Conservation (phyloP, 1,140 invertebrate genomes). For the Tetragonula clypearis region DNA sequence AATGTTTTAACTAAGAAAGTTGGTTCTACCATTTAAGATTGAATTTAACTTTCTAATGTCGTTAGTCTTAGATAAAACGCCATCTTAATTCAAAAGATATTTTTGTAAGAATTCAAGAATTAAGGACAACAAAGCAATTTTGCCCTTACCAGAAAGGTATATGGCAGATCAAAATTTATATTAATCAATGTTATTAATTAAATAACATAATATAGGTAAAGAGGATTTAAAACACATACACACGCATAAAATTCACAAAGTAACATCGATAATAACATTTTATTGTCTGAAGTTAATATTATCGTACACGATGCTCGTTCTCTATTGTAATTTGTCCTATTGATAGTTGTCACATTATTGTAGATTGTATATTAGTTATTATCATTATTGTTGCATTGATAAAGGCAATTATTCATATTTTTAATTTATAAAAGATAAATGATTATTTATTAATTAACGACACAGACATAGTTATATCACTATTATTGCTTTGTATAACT, state of each 20-base stretch:
- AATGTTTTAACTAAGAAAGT: neutral
- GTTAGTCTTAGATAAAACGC: neutral
- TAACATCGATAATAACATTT: conserved; percentile 69
- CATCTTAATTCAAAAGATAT: neutral
- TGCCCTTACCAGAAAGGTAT: neutral
- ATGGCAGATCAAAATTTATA: neutral
- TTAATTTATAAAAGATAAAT: conserved; percentile 70
- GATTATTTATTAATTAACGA: conserved; percentile 53
- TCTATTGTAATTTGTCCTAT: conserved; percentile 64
- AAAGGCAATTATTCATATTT: conserved; percentile 70
- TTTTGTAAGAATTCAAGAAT: neutral
- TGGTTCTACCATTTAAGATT: neutral
- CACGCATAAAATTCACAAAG: neutral
- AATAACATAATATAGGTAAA: neutral
- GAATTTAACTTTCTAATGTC: neutral
- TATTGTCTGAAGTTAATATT: conserved; percentile 81
- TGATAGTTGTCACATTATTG: conserved; percentile 52
- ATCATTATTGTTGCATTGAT: conserved; percentile 58
- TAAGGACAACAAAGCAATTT: neutral
- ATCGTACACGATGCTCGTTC: conserved; percentile 74
- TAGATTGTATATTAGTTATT: conserved; percentile 57
- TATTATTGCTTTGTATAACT: conserved; percentile 62
- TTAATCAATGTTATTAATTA: neutral
- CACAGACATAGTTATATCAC: conserved; percentile 55
- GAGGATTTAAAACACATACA: neutral